Conservation (phyloP, 2,797 vertebrate genomes). For the Emys orbicularis region DNA sequence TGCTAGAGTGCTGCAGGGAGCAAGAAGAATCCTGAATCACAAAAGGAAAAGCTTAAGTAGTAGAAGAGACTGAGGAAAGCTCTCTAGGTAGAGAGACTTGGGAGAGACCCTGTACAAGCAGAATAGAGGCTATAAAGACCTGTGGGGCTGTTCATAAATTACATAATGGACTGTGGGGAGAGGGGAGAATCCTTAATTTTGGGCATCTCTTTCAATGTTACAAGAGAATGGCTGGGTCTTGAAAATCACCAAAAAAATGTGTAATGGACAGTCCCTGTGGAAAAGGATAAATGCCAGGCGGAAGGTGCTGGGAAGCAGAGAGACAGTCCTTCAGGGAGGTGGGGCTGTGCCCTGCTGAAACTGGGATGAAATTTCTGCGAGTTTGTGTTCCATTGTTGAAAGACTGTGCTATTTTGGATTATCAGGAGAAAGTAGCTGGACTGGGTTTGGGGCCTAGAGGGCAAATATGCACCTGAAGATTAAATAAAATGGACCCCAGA, state of each 20-base stretch:
- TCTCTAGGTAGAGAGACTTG: neutral
- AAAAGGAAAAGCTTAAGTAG: neutral
- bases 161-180: neutral
- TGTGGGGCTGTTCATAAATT: neutral
- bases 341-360: neutral
- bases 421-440: neutral
- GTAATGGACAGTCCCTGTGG: neutral
- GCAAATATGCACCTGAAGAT: neutral
- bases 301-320: neutral
- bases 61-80: neutral
- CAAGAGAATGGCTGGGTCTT: neutral
- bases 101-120: neutral
- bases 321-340: neutral
- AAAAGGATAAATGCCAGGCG: neutral
- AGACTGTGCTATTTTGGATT: neutral
- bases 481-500: neutral
- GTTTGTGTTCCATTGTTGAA: neutral
- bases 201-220: neutral
- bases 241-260: neutral
- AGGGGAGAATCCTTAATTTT: neutral
- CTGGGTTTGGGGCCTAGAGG: neutral
- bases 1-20: neutral
- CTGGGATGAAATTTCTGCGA: neutral
- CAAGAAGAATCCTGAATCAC: neutral
- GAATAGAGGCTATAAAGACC: neutral